phyloP scores from a whole-genome alignment of 2,888 invertebrate species.

The Lumbricus terrestris region DNA sequence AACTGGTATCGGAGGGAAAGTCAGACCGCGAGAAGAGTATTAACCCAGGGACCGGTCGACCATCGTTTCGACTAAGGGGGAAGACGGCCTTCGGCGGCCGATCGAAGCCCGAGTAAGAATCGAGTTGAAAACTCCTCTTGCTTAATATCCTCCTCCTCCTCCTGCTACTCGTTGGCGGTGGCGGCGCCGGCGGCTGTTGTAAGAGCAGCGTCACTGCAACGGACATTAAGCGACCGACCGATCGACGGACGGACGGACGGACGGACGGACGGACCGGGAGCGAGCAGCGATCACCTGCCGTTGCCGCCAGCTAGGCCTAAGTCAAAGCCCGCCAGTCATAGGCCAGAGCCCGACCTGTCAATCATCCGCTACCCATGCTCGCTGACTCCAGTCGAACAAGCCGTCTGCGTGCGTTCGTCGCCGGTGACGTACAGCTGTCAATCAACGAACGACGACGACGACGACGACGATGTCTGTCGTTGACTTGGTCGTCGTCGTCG shows the following conservation, averaged over 20 bases:
- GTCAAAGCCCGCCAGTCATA: constrained; percentile 16
- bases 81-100: background rate
- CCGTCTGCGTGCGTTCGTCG: background rate
- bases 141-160: background rate
- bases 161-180: too few species aligned
- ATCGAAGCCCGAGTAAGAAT: background rate
- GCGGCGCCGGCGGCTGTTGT: background rate
- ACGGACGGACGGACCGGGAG: background rate
- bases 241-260: too few species aligned
- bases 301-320: background rate
- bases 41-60: background rate
- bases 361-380: background rate
- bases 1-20: background rate
- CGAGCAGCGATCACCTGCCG: constrained; percentile 13
- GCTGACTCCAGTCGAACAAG: background rate
- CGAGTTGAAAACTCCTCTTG: background rate
- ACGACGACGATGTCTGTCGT: background rate
- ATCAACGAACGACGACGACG: background rate
- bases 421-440: constrained; percentile 3
- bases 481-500: background rate
- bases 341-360: constrained; percentile 8
- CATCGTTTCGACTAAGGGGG: background rate
- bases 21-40: background rate
- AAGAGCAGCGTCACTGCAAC: constrained; percentile 3
- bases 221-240: background rate